Conservation (phyloP, 2,888 invertebrate genomes). For the Pegoplata infirma region DNA sequence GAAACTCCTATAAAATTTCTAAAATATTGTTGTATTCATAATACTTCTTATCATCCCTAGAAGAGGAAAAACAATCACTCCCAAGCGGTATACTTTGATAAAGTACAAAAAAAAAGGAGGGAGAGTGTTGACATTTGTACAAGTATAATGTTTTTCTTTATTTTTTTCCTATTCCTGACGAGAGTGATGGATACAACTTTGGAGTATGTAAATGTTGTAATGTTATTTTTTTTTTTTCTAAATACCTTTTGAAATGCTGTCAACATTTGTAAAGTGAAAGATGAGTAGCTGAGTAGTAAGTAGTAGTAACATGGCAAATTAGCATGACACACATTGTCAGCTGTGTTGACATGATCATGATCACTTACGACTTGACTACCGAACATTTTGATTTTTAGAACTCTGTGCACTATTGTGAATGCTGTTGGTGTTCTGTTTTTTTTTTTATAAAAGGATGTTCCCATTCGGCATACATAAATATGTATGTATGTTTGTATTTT, state of each 20-base stretch:
- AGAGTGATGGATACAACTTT: slow-evolving; percentile 11
- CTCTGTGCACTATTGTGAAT: neutral
- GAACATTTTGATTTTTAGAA: slow-evolving; percentile 41
- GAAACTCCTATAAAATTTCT: no score
- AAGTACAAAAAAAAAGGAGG: slow-evolving; percentile 14
- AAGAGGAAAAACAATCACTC: neutral
- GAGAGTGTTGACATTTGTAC: slow-evolving; percentile 57
- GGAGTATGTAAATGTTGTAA: slow-evolving; percentile 24
- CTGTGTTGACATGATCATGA: slow-evolving; percentile 74
- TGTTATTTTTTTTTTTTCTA: no score
- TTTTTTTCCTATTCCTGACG: neutral
- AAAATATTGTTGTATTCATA: no score
- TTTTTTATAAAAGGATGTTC: slow-evolving; percentile 15
- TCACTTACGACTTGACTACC: slow-evolving; percentile 39
- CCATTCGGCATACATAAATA: neutral
- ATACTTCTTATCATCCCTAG: no score
- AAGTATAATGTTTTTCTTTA: neutral
- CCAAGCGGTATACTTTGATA: slow-evolving; percentile 43
- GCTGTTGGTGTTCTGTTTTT: no score
- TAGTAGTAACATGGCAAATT: slow-evolving; percentile 71
- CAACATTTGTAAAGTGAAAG: slow-evolving; percentile 50
- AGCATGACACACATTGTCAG: slow-evolving; percentile 75
- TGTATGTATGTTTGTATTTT: no score
- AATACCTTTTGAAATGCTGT: slow-evolving; percentile 56
- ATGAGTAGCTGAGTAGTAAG: no score